Evolutionary conservation across 2,888 invertebrate species (phyloP), one percentile per base, ranked within the genome.

Genomic region (Xestia c-nigrum): DNA sequence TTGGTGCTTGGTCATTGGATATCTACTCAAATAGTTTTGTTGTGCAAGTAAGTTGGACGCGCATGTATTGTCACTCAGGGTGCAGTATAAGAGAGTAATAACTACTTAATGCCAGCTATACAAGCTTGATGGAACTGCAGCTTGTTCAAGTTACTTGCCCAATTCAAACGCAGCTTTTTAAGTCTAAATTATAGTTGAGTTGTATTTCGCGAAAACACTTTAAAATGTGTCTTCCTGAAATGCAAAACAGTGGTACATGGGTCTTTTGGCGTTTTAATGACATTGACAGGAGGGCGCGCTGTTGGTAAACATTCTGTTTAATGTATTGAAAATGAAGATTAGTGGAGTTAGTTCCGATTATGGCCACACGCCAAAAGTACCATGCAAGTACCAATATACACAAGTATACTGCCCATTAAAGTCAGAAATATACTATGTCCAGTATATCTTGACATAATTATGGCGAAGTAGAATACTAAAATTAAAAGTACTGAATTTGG

Each of bases 381-480:
- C 64, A 43, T 64, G 43, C 12, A n/a, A 38, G 38, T 55, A 31
- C 31, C 21, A 55, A 74, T n/a, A 78, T 83, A 83, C 78, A 83
- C 77, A 65, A 77, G 83, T 78, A 78, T 83, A 78, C 83, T 78
- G 46, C 66, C 46, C 57, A 59, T 83, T 83, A 14, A 65, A 78
- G 83, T 78, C 78, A 61, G 64, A 65, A 77, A 83, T 78, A 78
- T 83, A 78, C 83, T 66, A 76, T 77, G 78, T 78, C 78, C 78
- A 78, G 78, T 78, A 78, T 78, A 78, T 78, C 78, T 78, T 78
- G 78, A 78, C 83, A 83, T 55, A n/a, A n/a, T n/a, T n/a, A 78
- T 83, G 78, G 78, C 78, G 84, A 61, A 12, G 55, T 78, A 83
- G 83, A 78, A 61, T 52, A 75, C 50, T 76, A 76, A 76, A 77